These are phyloP conservation scores for Festucalex cinctus DNA, from an alignment of 2,113 vertebrate genomes.

Conservation along the genomic window DNA sequence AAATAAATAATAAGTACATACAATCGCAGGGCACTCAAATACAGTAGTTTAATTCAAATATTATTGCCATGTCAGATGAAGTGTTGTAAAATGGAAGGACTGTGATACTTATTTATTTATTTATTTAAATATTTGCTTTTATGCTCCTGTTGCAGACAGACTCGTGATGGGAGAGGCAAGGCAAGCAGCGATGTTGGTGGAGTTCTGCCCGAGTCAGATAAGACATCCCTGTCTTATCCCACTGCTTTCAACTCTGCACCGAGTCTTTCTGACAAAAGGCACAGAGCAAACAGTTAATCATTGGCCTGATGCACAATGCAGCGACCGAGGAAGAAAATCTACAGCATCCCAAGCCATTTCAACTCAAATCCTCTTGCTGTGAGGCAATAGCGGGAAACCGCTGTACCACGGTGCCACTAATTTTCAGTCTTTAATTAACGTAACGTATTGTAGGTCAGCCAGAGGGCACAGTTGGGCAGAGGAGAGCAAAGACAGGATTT, in stretches of 20 bases:
- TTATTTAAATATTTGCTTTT: neutral
- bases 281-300: neutral
- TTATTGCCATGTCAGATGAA: neutral
- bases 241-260: neutral
- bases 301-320: too few relatives aligned
- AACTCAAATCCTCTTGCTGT: too few relatives aligned
- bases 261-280: conserved; percentile 2
- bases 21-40: too few relatives aligned
- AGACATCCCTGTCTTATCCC: conserved; percentile 21
- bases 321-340: too few relatives aligned
- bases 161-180: neutral
- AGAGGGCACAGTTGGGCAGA: conserved; percentile 23
- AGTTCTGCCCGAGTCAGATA: conserved; percentile 36
- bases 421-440: neutral
- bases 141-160: neutral
- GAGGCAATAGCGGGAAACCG: neutral
- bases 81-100: neutral
- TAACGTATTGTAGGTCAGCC: neutral
- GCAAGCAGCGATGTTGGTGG: conserved; percentile 3
- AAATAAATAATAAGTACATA: too few relatives aligned
- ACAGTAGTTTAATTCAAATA: too few relatives aligned
- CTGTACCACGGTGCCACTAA: too few relatives aligned
- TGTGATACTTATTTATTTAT: neutral
- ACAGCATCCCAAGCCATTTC: too few relatives aligned
- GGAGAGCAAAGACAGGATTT: conserved; percentile 34